Percentiles rank a stretch among this genome's conserved stretches.
These are phyloP conservation scores for Morpho achilles DNA, from an alignment of 2,888 invertebrate species.

Conservation along the genomic window DNA sequence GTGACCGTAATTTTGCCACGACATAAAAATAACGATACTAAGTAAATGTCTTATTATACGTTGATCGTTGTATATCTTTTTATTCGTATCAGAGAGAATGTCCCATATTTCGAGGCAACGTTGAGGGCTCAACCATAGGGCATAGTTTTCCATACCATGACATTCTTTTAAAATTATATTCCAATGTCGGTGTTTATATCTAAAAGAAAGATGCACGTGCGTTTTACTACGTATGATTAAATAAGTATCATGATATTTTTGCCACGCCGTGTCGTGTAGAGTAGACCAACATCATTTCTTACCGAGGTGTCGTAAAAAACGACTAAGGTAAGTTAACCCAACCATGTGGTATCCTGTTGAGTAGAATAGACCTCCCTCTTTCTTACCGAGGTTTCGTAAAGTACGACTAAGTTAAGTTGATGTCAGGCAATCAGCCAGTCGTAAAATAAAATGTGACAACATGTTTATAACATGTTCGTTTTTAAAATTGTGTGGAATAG, in stretches of 20 bases:
- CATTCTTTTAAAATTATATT: slow-evolving; percentile 58
- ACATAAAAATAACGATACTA: slow-evolving; percentile 40
- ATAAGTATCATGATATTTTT: neutral
- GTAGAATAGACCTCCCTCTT: too few relatives aligned
- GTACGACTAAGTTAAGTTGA: too few relatives aligned
- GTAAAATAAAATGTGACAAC: too few relatives aligned
- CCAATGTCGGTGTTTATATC: slow-evolving; percentile 61
- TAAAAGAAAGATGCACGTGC: slow-evolving; percentile 26
- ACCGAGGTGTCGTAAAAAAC: too few relatives aligned
- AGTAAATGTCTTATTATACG: slow-evolving; percentile 47
- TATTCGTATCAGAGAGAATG: slow-evolving; percentile 42
- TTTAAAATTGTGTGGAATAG: too few relatives aligned
- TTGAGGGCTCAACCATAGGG: slow-evolving; percentile 51
- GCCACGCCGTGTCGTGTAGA: too few relatives aligned
- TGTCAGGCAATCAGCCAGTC: too few relatives aligned
- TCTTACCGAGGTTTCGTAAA: too few relatives aligned
- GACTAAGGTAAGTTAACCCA: too few relatives aligned
- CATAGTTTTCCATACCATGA: slow-evolving; percentile 40
- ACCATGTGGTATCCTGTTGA: too few relatives aligned
- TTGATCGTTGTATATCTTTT: slow-evolving; percentile 41
- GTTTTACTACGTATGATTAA: slow-evolving; percentile 1
- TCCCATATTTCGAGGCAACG: slow-evolving; percentile 62
- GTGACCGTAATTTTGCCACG: slow-evolving; percentile 37
- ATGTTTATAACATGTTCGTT: too few relatives aligned
- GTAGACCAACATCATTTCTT: too few relatives aligned